Evolutionary conservation across 2,797 vertebrate species (phyloP).

Genomic region (Mallotus villosus): DNA sequence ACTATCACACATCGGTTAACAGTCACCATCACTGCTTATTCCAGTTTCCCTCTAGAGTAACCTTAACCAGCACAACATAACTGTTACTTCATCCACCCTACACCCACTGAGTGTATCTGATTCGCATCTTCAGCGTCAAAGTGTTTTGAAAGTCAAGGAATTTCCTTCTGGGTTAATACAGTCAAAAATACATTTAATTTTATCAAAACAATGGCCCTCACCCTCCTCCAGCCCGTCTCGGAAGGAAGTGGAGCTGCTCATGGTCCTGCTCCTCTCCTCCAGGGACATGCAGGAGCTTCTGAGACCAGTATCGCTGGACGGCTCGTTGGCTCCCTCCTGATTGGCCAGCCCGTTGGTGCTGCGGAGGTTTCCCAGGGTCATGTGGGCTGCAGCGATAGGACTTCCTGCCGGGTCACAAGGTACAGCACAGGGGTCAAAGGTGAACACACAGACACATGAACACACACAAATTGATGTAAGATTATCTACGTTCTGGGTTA

Average conservation of each 20-base stretch:
- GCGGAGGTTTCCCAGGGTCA: constrained; percentile 69
- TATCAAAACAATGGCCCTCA: constrained; percentile 46
- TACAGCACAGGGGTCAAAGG: constrained; percentile 23
- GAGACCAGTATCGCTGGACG: constrained; percentile 76
- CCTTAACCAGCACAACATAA: too few relatives aligned
- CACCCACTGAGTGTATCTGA: too few relatives aligned
- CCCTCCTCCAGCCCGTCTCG: constrained; percentile 87
- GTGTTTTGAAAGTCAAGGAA: too few relatives aligned
- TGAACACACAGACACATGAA: neutral
- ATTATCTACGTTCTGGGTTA: too few relatives aligned
- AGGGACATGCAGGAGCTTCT: constrained; percentile 84
- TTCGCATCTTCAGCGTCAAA: too few relatives aligned
- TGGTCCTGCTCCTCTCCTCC: constrained; percentile 83
- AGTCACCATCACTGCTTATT: neutral
- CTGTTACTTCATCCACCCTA: too few relatives aligned
- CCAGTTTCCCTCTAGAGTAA: neutral
- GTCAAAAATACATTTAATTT: neutral
- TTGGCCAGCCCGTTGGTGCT: constrained; percentile 77
- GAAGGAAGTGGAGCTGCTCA: constrained; percentile 85
- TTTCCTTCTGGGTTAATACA: neutral
- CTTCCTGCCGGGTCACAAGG: constrained; percentile 65
- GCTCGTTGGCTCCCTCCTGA: constrained; percentile 75
- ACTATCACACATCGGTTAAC: too few relatives aligned
- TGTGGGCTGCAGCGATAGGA: constrained; percentile 76
- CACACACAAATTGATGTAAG: neutral